These are phyloP conservation scores for Rhopalosiphum padi DNA, from an alignment of 1,140 invertebrate species.

Conservation along the genomic window DNA sequence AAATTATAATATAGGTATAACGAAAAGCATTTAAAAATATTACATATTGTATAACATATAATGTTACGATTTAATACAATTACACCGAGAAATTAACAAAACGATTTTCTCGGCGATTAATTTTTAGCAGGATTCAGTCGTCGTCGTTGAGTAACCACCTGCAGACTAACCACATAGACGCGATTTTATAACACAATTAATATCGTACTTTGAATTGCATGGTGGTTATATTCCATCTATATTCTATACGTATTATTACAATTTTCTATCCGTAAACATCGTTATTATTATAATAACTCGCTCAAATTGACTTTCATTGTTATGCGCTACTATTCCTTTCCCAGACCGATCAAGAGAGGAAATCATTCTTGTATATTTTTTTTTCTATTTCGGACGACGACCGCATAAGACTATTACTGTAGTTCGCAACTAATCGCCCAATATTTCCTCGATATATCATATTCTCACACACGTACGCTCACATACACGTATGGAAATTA, in stretches of 20 bases:
- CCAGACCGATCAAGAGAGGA: constrained; percentile 20
- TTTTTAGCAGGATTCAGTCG: not conserved
- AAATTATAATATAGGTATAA: not conserved
- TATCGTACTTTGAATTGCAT: constrained; percentile 1
- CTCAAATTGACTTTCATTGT: constrained; percentile 31
- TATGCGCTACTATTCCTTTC: constrained; percentile 37
- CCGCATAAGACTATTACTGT: not conserved
- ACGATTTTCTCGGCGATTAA: not conserved
- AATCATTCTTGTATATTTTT: not conserved
- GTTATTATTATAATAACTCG: constrained; percentile 50
- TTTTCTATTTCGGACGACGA: not conserved
- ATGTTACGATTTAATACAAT: not conserved
- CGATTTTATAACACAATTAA: constrained; percentile 29
- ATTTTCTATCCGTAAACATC: constrained; percentile 31
- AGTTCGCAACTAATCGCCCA: not conserved
- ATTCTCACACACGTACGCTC: not conserved
- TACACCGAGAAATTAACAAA: not conserved
- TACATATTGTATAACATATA: not conserved
- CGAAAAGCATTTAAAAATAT: not conserved
- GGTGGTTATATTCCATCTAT: not conserved
- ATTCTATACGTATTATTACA: not conserved
- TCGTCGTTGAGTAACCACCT: not conserved
- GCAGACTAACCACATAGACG: not conserved
- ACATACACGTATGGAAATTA: not conserved
- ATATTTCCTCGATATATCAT: not conserved